These are phyloP conservation scores for Gymnobelideus leadbeateri DNA, from an alignment of 2,113 vertebrate genomes.

Conservation along the genomic window DNA sequence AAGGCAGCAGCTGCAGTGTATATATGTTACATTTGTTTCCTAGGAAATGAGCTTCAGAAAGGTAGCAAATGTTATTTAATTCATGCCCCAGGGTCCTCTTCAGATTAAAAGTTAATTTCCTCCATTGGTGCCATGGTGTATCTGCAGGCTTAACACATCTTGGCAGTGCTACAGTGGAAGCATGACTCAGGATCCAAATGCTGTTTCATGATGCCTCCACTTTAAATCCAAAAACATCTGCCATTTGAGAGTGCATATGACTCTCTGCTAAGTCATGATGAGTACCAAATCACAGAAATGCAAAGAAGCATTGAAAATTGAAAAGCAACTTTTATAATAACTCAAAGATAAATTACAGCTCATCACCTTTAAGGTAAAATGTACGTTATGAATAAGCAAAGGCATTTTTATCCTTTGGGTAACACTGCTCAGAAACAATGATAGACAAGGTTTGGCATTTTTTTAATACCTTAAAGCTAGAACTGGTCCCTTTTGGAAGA, in stretches of 20 bases:
- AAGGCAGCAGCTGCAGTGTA: conserved; percentile 52
- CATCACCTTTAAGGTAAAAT: neutral
- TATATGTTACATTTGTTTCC: conserved; percentile 61
- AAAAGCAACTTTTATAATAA: neutral
- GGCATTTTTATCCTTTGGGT: neutral
- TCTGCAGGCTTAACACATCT: conserved; percentile 48
- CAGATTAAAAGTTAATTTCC: conserved; percentile 59
- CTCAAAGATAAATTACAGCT: neutral
- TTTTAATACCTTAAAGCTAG: neutral
- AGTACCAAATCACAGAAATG: neutral
- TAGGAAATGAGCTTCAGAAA: conserved; percentile 64
- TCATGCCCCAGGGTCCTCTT: conserved; percentile 50
- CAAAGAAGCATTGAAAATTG: neutral
- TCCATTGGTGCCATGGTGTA: conserved; percentile 11
- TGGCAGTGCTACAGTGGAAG: conserved; percentile 45
- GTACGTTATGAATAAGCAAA: neutral
- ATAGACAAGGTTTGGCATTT: neutral
- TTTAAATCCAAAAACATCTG: neutral
- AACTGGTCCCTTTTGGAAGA: neutral
- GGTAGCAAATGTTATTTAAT: conserved; percentile 70
- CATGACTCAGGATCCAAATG: conserved; percentile 15
- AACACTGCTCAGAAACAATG: neutral
- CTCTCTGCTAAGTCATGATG: neutral
- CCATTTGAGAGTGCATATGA: neutral
- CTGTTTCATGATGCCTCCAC: neutral